Percentiles rank a stretch among this genome's conserved stretches.
Conservation (phyloP, 2,113 vertebrate species). For the Saiga tatarica region DNA sequence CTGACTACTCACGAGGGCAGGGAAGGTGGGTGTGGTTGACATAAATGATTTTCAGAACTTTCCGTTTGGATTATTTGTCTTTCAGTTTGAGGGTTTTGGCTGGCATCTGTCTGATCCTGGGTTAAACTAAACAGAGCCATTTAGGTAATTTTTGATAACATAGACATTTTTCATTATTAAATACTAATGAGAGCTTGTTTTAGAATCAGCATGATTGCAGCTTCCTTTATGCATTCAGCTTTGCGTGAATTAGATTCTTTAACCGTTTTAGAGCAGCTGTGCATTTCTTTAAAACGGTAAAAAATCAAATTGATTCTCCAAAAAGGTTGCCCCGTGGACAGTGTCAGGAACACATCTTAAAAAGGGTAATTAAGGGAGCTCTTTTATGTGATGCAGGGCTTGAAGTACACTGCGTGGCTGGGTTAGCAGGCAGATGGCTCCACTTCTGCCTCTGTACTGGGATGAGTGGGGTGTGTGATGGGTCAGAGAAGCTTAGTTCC, state of each 20-base stretch:
- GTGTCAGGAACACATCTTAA: neutral
- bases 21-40: no score
- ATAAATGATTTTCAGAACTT: neutral
- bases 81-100: neutral
- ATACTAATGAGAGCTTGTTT: neutral
- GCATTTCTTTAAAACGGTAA: neutral
- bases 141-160: neutral
- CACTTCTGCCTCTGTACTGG: fast-evolving
- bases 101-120: neutral
- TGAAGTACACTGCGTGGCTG: neutral
- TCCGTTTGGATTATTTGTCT: neutral
- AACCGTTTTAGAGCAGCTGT: neutral
- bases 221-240: neutral
- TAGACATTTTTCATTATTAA: neutral
- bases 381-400: neutral
- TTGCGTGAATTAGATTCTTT: neutral
- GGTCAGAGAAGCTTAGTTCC: neutral
- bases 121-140: neutral
- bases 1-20: fast-evolving
- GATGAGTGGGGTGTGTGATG: neutral
- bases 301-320: neutral
- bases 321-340: no score
- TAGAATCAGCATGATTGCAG: neutral
- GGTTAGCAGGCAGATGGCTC: neutral
- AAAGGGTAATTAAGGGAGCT: neutral